phyloP scores from a whole-genome alignment of 35 echinoderm and acorn worm genomes.

The Amphiura filiformis region DNA sequence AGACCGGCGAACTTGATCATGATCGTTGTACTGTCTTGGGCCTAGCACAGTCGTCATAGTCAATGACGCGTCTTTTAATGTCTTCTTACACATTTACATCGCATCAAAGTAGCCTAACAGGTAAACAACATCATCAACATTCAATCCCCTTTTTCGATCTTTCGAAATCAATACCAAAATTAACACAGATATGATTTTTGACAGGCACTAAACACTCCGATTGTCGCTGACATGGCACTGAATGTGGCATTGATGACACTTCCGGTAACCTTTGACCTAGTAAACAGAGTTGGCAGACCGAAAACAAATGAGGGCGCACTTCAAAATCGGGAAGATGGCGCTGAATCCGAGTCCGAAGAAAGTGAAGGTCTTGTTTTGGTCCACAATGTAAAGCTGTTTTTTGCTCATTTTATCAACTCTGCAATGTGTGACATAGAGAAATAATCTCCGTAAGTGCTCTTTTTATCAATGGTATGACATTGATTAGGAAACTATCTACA shows the following conservation, averaged over 20 bases:
- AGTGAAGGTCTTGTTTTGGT: no score
- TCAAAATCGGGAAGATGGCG: not conserved
- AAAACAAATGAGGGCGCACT: not conserved
- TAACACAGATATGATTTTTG: no score
- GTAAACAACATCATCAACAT: not conserved
- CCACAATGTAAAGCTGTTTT: no score
- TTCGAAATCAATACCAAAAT: no score
- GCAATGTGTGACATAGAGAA: no score
- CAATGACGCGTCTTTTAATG: not conserved
- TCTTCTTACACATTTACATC: not conserved
- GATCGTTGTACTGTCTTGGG: not conserved
- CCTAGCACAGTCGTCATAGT: not conserved
- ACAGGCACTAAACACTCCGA: no score
- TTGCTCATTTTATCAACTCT: no score
- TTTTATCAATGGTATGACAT: no score
- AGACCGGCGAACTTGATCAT: not conserved
- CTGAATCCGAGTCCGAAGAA: constrained; percentile 35
- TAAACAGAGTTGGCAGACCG: not conserved
- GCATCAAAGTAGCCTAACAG: not conserved
- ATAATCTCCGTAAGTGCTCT: no score
- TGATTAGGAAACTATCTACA: no score
- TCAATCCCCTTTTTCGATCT: no score
- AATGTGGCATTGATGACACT: constrained; percentile 26
- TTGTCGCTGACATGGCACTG: not conserved
- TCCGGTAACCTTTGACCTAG: constrained; percentile 40